A percentile compares a stretch with the other conserved stretches of the same genome.
These are phyloP conservation scores for Cricetomys ansorgei DNA, from an alignment of 2,113 vertebrate genomes.

Conservation along the genomic window DNA sequence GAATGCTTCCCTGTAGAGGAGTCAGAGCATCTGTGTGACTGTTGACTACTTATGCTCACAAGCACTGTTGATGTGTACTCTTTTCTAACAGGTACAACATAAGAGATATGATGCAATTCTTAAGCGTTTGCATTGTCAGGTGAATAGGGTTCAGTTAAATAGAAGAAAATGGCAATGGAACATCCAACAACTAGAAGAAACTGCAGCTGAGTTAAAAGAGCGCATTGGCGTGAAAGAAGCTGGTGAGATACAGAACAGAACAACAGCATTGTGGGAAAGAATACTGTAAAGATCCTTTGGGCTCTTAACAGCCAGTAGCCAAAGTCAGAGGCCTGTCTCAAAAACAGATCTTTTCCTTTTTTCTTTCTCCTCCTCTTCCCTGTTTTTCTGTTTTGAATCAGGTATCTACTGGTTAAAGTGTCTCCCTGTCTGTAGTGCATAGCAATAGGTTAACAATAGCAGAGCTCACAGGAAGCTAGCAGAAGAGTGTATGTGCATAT, in stretches of 20 bases:
- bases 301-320: background rate
- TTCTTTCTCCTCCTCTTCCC: background rate
- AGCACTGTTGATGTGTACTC: background rate
- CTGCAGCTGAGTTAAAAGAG: slow-evolving; percentile 82
- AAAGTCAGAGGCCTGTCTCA: background rate
- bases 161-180: slow-evolving; percentile 86
- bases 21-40: background rate
- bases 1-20: slow-evolving; percentile 25
- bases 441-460: background rate
- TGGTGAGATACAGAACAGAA: background rate
- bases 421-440: background rate
- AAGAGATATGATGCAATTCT: slow-evolving; percentile 88
- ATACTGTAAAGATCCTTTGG: background rate
- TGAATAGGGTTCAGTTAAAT: slow-evolving; percentile 85
- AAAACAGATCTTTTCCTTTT: background rate
- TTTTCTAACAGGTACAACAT: slow-evolving; percentile 86
- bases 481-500: background rate
- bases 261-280: background rate
- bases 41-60: slow-evolving; percentile 13
- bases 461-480: background rate
- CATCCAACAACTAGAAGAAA: slow-evolving; percentile 86
- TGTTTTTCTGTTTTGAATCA: background rate
- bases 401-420: background rate
- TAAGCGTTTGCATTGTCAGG: slow-evolving; percentile 87
- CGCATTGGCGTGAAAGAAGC: slow-evolving; percentile 65